phyloP scores from a whole-genome alignment of 2,888 invertebrate genomes.

The Camponotus fellah region DNA sequence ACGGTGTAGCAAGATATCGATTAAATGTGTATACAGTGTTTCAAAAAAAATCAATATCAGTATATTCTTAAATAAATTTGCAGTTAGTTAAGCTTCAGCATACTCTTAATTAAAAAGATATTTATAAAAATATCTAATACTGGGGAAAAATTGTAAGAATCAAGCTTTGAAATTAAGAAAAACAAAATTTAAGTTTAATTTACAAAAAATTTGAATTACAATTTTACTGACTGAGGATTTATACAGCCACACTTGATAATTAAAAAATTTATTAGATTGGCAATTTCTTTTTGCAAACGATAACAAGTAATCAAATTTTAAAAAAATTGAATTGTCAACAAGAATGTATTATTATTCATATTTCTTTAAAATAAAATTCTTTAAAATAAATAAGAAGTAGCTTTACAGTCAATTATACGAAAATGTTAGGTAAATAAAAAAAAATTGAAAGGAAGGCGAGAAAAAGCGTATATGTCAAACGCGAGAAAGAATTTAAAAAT shows the following conservation, averaged over 20 bases:
- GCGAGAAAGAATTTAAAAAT: constrained; percentile 46
- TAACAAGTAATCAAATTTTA: constrained; percentile 4
- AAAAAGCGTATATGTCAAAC: constrained; percentile 28
- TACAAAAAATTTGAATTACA: neutral
- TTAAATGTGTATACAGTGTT: constrained; percentile 4
- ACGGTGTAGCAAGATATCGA: constrained; percentile 25
- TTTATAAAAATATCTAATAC: neutral
- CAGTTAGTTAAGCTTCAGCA: neutral
- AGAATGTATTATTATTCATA: neutral
- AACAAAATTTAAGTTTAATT: neutral
- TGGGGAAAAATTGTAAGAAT: neutral
- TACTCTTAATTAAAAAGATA: neutral
- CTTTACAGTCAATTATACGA: constrained; percentile 4
- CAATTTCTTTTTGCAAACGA: neutral
- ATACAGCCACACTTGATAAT: neutral
- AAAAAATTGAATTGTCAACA: constrained; percentile 7
- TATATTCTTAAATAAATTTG: neutral
- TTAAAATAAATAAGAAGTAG: neutral
- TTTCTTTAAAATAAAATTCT: constrained; percentile 12
- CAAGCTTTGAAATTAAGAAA: neutral
- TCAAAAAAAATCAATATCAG: neutral
- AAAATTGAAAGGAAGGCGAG: neutral
- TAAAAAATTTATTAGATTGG: neutral
- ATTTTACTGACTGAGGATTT: neutral
- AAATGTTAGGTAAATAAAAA: constrained; percentile 44